These are phyloP conservation scores for Thryonomys swinderianus DNA, from an alignment of 2,113 vertebrate genomes.

Conservation along the genomic window DNA sequence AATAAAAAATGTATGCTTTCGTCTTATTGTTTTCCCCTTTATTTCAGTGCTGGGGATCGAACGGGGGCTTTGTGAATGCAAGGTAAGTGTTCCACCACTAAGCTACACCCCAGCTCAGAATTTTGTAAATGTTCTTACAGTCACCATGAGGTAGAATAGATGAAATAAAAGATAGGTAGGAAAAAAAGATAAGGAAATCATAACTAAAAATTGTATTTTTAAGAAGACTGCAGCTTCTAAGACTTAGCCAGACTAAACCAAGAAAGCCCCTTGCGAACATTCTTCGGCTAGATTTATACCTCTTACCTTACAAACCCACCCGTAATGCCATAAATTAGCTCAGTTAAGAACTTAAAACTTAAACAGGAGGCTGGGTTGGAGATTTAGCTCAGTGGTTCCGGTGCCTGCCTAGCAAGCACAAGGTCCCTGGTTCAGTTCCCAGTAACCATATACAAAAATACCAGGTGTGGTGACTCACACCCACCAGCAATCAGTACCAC, in stretches of 20 bases:
- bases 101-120: background rate
- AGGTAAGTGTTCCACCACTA: background rate
- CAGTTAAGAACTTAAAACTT: background rate
- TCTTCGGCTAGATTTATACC: background rate
- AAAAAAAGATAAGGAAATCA: background rate
- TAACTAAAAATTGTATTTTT: background rate
- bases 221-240: background rate
- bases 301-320: background rate
- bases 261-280: background rate
- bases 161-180: background rate
- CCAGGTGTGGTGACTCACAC: too few species aligned
- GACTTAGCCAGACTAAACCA: background rate
- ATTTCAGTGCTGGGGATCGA: background rate
- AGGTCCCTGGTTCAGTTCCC: too few species aligned
- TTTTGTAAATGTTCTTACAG: background rate
- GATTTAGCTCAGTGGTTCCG: too few species aligned
- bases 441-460: too few species aligned
- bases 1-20: background rate
- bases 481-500: too few species aligned
- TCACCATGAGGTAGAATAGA: background rate
- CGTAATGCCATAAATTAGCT: background rate
- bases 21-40: background rate
- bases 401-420: too few species aligned
- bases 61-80: background rate
- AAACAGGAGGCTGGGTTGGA: background rate